Conservation (phyloP, 2,797 vertebrate genomes). For the Ctenopoma multispine region DNA sequence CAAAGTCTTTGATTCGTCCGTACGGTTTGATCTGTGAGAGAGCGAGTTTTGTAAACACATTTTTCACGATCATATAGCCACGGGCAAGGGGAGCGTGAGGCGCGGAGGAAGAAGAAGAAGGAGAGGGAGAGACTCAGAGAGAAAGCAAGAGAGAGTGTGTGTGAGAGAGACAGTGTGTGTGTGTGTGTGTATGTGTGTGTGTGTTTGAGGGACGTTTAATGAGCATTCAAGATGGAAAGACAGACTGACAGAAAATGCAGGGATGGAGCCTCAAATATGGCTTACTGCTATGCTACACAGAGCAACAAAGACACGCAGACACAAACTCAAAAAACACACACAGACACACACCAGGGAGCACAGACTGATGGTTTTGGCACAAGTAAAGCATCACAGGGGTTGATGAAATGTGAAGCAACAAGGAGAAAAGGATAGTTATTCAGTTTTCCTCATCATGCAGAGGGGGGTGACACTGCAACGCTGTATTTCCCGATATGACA, state of each 20-base stretch:
- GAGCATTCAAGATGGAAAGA: conserved; percentile 79
- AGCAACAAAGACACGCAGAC: conserved; percentile 53
- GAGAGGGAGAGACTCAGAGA: conserved; percentile 37
- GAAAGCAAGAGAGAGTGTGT: conserved; percentile 49
- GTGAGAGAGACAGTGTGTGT: conserved; percentile 36
- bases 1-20: conserved; percentile 88
- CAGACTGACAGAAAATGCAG: conserved; percentile 81
- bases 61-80: conserved; percentile 90
- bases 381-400: conserved; percentile 78
- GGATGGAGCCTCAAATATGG: conserved; percentile 75
- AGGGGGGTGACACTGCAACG: conserved; percentile 71
- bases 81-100: conserved; percentile 87
- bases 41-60: conserved; percentile 92
- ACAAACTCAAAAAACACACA: conserved; percentile 30
- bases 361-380: conserved; percentile 71
- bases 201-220: conserved; percentile 79
- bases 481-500: conserved; percentile 70
- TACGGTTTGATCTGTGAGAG: conserved; percentile 88
- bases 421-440: conserved; percentile 69
- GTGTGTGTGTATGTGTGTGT: conserved; percentile 32
- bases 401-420: conserved; percentile 87
- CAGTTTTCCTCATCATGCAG: conserved; percentile 71
- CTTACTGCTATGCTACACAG: conserved; percentile 56
- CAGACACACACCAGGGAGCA: conserved; percentile 46
- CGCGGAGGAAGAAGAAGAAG: conserved; percentile 76